phyloP scores from a whole-genome alignment of 1,140 invertebrate genomes.

The Drosophila nebulosa region DNA sequence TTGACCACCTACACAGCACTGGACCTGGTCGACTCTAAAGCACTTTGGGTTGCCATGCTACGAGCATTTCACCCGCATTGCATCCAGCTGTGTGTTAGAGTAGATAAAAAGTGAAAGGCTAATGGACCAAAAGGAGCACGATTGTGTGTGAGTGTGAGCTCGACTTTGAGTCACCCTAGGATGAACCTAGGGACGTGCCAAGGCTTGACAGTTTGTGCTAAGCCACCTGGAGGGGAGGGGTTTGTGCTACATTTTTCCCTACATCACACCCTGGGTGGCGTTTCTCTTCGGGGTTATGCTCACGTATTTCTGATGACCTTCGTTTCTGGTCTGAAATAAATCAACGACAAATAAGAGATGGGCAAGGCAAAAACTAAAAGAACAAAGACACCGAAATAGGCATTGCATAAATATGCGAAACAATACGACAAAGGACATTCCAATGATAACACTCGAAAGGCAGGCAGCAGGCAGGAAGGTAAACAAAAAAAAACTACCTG shows the following conservation, averaged over 20 bases:
- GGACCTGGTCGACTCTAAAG: not conserved
- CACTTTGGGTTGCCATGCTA: not conserved
- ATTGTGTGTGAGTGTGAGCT: not conserved
- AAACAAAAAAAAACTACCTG: too few species aligned
- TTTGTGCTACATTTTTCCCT: conserved; percentile 21
- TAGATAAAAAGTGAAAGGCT: conserved; percentile 53
- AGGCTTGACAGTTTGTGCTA: conserved; percentile 37
- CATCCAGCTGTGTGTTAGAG: conserved; percentile 31
- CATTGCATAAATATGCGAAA: conserved; percentile 50
- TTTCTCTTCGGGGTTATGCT: conserved; percentile 4
- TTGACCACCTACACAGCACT: conserved; percentile 31
- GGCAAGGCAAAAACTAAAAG: conserved; percentile 20
- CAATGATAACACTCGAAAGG: conserved; percentile 35
- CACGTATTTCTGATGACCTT: not conserved
- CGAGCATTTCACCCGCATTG: not conserved
- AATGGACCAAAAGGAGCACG: conserved; percentile 15
- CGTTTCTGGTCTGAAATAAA: conserved; percentile 32
- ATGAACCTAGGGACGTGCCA: conserved; percentile 36
- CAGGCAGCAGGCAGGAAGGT: too few species aligned
- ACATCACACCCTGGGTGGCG: conserved; percentile 46
- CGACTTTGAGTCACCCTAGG: conserved; percentile 34
- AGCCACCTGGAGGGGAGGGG: conserved; percentile 13
- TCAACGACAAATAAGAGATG: conserved; percentile 21
- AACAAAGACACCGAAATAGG: conserved; percentile 43
- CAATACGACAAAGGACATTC: not conserved